Percentiles rank a stretch among this genome's conserved stretches.
Evolutionary conservation across 2,113 vertebrate species (phyloP).

Genomic region (Emydura subglobosa): DNA sequence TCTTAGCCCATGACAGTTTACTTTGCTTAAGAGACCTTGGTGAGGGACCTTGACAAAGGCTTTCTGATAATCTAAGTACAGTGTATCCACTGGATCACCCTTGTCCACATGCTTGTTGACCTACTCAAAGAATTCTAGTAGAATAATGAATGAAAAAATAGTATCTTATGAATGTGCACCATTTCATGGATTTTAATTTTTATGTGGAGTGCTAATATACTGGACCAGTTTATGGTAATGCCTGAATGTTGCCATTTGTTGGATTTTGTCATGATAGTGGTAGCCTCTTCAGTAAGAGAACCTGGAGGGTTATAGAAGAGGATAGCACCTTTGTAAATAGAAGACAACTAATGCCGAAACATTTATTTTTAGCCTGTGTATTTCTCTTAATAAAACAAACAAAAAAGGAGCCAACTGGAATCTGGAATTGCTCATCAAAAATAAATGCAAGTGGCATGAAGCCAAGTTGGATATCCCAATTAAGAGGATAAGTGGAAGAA

Average conservation of each 20-base stretch:
- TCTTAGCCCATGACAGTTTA: too few species aligned
- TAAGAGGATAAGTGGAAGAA: not conserved
- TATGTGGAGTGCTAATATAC: accelerated
- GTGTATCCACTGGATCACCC: too few species aligned
- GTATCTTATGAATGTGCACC: not conserved
- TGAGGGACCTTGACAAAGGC: too few species aligned
- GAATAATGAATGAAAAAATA: not conserved
- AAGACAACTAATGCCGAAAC: not conserved
- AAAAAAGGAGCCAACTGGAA: not conserved
- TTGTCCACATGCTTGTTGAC: too few species aligned
- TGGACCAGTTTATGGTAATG: not conserved
- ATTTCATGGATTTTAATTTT: not conserved
- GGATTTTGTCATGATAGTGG: not conserved
- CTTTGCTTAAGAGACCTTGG: too few species aligned
- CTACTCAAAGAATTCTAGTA: too few species aligned
- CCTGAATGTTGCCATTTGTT: not conserved
- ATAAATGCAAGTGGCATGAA: not conserved
- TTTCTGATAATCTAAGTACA: too few species aligned
- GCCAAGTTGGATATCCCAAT: not conserved
- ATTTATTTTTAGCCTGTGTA: not conserved
- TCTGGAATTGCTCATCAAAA: conserved; percentile 16
- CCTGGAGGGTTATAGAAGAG: not conserved
- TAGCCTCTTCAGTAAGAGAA: not conserved
- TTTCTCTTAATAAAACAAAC: not conserved
- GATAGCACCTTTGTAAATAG: not conserved